Conservation (phyloP, 1,140 invertebrate species). For the Temnothorax curvispinosus region DNA sequence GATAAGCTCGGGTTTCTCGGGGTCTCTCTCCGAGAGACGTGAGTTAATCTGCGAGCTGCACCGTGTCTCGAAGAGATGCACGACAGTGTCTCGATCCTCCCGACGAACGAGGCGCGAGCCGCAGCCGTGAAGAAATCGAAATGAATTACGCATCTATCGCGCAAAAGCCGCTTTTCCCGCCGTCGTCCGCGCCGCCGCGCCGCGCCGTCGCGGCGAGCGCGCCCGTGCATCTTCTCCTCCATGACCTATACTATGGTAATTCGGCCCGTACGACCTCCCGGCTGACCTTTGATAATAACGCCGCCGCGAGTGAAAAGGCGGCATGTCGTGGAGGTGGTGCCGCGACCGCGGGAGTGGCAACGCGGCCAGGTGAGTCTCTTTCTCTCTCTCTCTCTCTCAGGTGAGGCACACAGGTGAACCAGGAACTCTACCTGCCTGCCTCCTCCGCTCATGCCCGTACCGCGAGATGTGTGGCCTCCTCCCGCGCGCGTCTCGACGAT, state of each 20-base stretch:
- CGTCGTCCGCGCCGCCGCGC: background rate
- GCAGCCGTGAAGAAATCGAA: slow-evolving; percentile 75
- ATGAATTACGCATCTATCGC: slow-evolving; percentile 77
- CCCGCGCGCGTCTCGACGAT: slow-evolving; percentile 64
- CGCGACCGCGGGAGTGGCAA: slow-evolving; percentile 79
- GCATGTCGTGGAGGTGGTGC: slow-evolving; percentile 82
- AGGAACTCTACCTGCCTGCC: slow-evolving; percentile 79
- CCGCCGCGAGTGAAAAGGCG: slow-evolving; percentile 80
- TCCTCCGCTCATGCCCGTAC: slow-evolving; percentile 71
- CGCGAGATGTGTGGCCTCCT: slow-evolving; percentile 58
- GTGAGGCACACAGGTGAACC: slow-evolving; percentile 82
- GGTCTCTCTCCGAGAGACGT: background rate
- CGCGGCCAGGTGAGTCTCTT: slow-evolving; percentile 77
- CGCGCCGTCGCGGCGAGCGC: background rate
- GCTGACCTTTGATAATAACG: slow-evolving; percentile 85
- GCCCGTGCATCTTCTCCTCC: slow-evolving; percentile 65
- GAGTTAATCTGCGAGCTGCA: slow-evolving; percentile 32
- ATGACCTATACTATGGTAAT: slow-evolving; percentile 81
- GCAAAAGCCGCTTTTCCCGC: background rate
- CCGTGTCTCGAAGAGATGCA: background rate
- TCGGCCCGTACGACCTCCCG: slow-evolving; percentile 79
- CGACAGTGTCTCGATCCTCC: slow-evolving; percentile 5
- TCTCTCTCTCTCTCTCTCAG: slow-evolving; percentile 59
- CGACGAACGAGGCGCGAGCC: slow-evolving; percentile 55
- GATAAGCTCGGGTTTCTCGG: background rate